These are phyloP conservation scores for Stenurella melanura DNA, from an alignment of 2,888 invertebrate genomes.

Conservation along the genomic window DNA sequence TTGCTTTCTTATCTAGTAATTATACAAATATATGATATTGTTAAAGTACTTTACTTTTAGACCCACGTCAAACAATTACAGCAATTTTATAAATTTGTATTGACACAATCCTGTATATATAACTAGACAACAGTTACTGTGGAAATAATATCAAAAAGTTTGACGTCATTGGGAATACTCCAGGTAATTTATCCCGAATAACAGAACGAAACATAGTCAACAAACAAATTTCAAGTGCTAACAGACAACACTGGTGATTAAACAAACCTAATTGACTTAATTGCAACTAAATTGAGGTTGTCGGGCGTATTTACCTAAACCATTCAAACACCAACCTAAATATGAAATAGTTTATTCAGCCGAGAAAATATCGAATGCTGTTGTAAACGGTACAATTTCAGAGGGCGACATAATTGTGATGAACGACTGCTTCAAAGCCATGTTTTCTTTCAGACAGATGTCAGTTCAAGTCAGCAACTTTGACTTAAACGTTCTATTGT, in stretches of 20 bases:
- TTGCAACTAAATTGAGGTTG: constrained; percentile 52
- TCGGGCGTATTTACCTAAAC: constrained; percentile 47
- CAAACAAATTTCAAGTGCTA: constrained; percentile 54
- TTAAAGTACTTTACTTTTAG: too few relatives aligned
- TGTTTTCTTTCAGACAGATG: not conserved
- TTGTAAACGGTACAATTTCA: not conserved
- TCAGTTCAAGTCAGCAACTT: not conserved
- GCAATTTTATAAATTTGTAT: not conserved
- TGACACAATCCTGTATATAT: not conserved
- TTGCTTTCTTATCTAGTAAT: too few relatives aligned
- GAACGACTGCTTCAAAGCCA: not conserved
- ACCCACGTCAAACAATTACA: not conserved
- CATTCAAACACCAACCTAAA: constrained; percentile 36
- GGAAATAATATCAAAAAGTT: constrained; percentile 27
- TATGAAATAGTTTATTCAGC: constrained; percentile 29
- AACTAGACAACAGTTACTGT: constrained; percentile 13
- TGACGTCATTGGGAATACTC: constrained; percentile 9
- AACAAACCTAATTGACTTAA: constrained; percentile 59
- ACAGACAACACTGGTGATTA: constrained; percentile 56
- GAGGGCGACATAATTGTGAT: not conserved
- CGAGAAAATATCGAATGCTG: constrained; percentile 8
- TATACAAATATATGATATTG: too few relatives aligned
- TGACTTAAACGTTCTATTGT: not conserved
- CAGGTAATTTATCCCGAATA: constrained; percentile 24
- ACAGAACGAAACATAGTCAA: constrained; percentile 21